Percentiles rank a stretch among this genome's conserved stretches.
Conservation (phyloP, 2,113 vertebrate genomes). For the Noctilio leporinus region DNA sequence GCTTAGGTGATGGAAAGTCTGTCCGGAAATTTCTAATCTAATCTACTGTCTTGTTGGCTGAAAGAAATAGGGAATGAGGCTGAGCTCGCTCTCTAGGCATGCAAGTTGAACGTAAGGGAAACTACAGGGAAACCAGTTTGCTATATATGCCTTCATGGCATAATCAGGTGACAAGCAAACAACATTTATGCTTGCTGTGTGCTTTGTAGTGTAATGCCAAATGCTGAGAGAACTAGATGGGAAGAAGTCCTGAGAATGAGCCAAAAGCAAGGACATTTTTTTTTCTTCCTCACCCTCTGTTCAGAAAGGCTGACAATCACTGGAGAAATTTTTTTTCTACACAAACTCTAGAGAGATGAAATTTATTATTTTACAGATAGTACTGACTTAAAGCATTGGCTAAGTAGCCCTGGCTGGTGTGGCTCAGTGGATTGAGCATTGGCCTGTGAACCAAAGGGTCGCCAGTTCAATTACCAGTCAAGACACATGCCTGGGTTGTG, state of each 20-base stretch:
- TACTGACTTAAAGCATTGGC: background rate
- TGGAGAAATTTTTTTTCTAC: background rate
- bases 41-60: background rate
- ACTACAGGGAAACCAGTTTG: background rate
- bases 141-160: background rate
- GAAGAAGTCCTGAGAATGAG: background rate
- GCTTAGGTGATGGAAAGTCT: background rate
- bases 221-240: background rate
- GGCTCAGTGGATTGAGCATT: too few species aligned
- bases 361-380: background rate
- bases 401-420: background rate
- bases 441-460: too few species aligned
- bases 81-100: background rate
- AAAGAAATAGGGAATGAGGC: background rate
- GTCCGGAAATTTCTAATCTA: background rate
- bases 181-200: slow-evolving; percentile 28
- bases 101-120: background rate
- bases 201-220: background rate
- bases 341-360: background rate
- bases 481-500: too few species aligned
- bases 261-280: background rate
- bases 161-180: background rate
- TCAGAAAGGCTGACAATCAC: background rate
- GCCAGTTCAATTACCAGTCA: too few species aligned
- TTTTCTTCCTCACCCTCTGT: background rate